Evolutionary conservation across 2,113 vertebrate species (phyloP), one percentile per base, ranked within the genome.

Genomic region (Bostrychus sinensis): DNA sequence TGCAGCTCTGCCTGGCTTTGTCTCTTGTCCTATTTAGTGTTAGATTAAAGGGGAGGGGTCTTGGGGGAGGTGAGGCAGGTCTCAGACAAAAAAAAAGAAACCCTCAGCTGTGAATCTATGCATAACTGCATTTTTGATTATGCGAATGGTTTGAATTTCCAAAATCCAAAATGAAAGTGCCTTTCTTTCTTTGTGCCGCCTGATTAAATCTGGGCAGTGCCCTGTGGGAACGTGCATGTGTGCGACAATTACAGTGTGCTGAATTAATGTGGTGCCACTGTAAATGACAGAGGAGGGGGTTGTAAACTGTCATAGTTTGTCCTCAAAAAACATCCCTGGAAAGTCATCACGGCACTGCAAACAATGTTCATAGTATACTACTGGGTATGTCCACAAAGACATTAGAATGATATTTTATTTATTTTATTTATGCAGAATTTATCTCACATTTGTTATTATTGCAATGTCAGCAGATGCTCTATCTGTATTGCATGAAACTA

Each of bases 101-200:
- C 63, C 34, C 72, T 86, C 81, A 84, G 84, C 81, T 81, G 80
- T 69, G 61, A 65, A 7, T 68, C 67, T 61, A 50, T 62, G 62
- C 26, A 1, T 63, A 59, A 55, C 37, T 61, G 59, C 55, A 70
- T 84, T 75, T 83, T 78, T 88, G 83, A 89, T 85, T 86, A 87
- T 84, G 62, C 3, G 42, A 77, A 75, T 67, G 72, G 67, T 84
- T 86, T 88, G 63, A 81, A 85, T 85, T 77, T 79, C 56, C 36
- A 46, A 83, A 87, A 80, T 60, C 43, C 73, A 5, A 51, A 30
- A 28, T 51, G 7, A 28, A 30, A 51, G 73, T 60, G 25, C 48
- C 67, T 59, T 58, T 66, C 70, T 62, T 62, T 68, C 48, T 74
- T 45, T 56, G 69, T 43, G 69, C 56, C 17, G 30, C 37, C 58